Evolutionary conservation across 1,140 invertebrate genomes (phyloP).

Genomic region (Brachionus rubens): DNA sequence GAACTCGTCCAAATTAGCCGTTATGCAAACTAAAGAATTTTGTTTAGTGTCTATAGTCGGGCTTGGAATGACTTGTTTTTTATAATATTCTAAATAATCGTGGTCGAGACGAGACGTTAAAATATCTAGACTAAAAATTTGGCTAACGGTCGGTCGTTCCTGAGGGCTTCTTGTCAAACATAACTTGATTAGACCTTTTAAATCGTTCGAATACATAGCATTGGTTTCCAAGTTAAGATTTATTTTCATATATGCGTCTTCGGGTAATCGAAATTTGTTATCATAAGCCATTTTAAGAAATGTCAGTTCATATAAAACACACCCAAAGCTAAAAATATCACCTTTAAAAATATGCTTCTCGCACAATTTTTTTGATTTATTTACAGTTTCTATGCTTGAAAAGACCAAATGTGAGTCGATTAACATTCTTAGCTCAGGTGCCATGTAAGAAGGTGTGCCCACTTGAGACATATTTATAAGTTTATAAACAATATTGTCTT

Average conservation of each 20-base stretch:
- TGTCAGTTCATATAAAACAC: constrained; percentile 22
- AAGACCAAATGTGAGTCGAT: constrained; percentile 36
- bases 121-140: neutral
- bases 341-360: constrained; percentile 31
- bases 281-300: constrained; percentile 26
- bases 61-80: constrained; percentile 25
- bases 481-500: constrained; percentile 19
- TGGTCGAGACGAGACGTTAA: neutral
- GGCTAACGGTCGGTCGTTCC: neutral
- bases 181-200: constrained; percentile 20
- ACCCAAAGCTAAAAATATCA: constrained; percentile 41
- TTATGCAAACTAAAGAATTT: neutral
- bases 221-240: neutral
- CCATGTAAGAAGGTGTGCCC: constrained; percentile 28
- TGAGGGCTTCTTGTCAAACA: constrained; percentile 9
- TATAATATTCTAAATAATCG: constrained; percentile 39
- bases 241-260: neutral
- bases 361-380: constrained; percentile 20
- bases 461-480: constrained; percentile 44
- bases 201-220: constrained; percentile 19
- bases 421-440: constrained; percentile 32
- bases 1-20: neutral
- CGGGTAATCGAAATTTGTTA: constrained; percentile 20
- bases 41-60: neutral
- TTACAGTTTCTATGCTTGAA: constrained; percentile 29